Percentiles rank a stretch among this genome's conserved stretches.
Conservation (phyloP, 2,797 vertebrate species). For the Oophaga sylvatica region DNA sequence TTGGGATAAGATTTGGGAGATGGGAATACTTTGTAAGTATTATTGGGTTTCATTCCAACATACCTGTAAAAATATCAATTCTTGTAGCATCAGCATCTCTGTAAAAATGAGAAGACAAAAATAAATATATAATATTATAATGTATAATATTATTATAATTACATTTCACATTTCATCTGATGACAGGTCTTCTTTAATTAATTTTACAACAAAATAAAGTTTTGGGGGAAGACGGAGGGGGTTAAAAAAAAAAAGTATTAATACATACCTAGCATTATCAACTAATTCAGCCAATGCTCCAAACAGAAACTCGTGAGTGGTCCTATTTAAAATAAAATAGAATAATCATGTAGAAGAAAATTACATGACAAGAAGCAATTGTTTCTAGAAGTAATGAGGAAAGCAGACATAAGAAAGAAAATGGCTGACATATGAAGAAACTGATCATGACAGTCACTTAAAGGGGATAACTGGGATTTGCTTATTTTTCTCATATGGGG, state of each 20-base stretch:
- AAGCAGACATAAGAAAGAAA: background rate
- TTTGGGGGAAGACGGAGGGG: background rate
- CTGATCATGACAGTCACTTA: too few relatives aligned
- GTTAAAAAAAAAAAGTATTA: background rate
- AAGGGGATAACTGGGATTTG: too few relatives aligned
- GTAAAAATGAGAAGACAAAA: conserved; percentile 66
- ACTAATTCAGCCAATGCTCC: conserved; percentile 97
- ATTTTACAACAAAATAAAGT: background rate
- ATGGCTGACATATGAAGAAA: background rate
- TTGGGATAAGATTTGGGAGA: too few relatives aligned
- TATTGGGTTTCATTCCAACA: conserved; percentile 32
- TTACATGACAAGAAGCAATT: background rate
- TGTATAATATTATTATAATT: too few relatives aligned
- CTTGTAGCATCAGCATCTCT: conserved; percentile 97
- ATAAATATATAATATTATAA: background rate
- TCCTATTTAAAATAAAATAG: conserved; percentile 77
- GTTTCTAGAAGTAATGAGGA: background rate
- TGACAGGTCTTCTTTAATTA: background rate
- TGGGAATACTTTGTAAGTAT: too few relatives aligned
- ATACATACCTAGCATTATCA: conserved; percentile 95
- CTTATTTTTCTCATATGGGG: too few relatives aligned
- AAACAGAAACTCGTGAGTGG: conserved; percentile 98
- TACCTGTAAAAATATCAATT: conserved; percentile 97
- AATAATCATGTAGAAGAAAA: background rate
- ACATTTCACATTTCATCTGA: background rate